Evolutionary conservation across 53 echinoderm and acorn worm species (phyloP).

Genomic region (Actinopyga echinites): DNA sequence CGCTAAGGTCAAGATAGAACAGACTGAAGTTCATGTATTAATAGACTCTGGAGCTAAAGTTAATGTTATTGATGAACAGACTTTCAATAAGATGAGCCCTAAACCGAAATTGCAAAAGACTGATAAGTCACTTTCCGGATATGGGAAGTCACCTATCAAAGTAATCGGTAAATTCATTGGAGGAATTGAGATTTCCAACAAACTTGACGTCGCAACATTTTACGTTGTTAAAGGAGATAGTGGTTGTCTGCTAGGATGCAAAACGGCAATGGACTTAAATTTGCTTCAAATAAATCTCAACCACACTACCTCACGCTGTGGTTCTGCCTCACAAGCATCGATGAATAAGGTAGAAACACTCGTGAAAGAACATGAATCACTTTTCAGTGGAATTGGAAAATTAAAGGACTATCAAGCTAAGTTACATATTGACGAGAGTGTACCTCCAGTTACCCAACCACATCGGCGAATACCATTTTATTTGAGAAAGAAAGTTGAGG

Average conservation of each 20-base stretch:
- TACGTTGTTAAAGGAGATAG: not conserved
- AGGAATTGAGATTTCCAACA: not conserved
- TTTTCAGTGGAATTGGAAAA: not conserved
- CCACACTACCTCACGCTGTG: not conserved
- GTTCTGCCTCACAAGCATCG: too few relatives aligned
- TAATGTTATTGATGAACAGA: not conserved
- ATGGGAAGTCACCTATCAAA: not conserved
- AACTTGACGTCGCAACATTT: not conserved
- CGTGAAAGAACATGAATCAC: not conserved
- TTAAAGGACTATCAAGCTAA: not conserved
- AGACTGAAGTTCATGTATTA: not conserved
- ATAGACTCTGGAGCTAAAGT: conserved; percentile 47
- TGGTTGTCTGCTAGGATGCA: not conserved
- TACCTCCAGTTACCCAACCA: conserved; percentile 36
- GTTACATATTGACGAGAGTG: conserved; percentile 19
- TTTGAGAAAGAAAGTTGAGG: conserved; percentile 33
- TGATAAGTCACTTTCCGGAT: not conserved
- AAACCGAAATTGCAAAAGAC: not conserved
- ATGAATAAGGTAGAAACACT: not conserved
- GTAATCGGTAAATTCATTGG: not conserved
- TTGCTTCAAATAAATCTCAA: not conserved
- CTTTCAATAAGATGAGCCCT: not conserved
- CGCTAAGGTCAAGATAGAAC: not conserved
- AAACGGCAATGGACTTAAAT: not conserved
- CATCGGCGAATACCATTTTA: conserved; percentile 47